Conservation (phyloP, 2,888 invertebrate genomes). For the Cheilosia vulpina region DNA sequence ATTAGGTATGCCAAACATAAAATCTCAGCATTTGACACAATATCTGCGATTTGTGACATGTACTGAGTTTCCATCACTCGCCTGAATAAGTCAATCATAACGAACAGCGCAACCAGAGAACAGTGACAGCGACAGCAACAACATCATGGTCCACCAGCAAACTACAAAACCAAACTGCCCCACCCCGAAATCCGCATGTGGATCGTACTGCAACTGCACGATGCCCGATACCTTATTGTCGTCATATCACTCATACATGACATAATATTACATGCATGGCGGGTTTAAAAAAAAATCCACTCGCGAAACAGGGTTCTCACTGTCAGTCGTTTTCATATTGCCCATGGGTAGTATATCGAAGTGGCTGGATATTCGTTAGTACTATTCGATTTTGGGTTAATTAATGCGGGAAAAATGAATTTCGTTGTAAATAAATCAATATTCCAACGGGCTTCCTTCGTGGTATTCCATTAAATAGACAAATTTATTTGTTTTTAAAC, state of each 20-base stretch:
- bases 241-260: constrained; percentile 42
- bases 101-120: not conserved
- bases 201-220: constrained; percentile 11
- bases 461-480: too few species aligned
- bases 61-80: constrained; percentile 65
- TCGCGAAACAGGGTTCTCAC: not conserved
- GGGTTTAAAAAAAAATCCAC: not conserved
- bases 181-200: constrained; percentile 7
- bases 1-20: constrained; percentile 10
- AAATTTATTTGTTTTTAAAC: too few species aligned
- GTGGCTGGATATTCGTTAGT: not conserved
- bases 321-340: not conserved
- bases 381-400: constrained; percentile 26
- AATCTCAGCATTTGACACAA: constrained; percentile 63
- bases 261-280: constrained; percentile 39
- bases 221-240: constrained; percentile 55
- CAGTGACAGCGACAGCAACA: constrained; percentile 7
- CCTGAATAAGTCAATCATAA: constrained; percentile 61
- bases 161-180: constrained; percentile 34
- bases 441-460: too few species aligned
- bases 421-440: too few species aligned
- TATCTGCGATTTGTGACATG: constrained; percentile 67
- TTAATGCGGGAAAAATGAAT: not conserved
- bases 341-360: not conserved
- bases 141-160: constrained; percentile 28